These are phyloP conservation scores for Osmerus mordax DNA, from an alignment of 2,113 vertebrate species.

Conservation along the genomic window DNA sequence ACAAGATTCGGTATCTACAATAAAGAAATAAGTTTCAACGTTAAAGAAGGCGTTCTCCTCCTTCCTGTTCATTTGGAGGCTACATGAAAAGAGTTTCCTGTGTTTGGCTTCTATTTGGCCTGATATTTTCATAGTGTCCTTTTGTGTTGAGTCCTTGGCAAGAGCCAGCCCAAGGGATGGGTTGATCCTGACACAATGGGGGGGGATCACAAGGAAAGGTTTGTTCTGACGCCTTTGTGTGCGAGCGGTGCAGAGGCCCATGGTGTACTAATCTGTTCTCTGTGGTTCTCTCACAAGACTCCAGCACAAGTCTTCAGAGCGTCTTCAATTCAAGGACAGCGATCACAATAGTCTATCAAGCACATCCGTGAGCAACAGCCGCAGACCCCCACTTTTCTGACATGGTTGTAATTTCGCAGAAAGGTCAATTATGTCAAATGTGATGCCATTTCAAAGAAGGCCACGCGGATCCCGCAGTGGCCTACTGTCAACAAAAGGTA, in stretches of 20 bases:
- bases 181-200: constrained; percentile 56
- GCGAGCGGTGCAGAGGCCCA: constrained; percentile 48
- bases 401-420: constrained; percentile 29
- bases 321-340: constrained; percentile 46
- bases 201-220: constrained; percentile 56
- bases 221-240: constrained; percentile 62
- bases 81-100: constrained; percentile 5
- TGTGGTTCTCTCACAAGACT: constrained; percentile 64
- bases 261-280: constrained; percentile 69
- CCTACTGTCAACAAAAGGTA: too few species aligned
- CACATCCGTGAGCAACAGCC: constrained; percentile 24
- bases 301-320: constrained; percentile 58
- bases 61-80: not conserved
- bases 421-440: constrained; percentile 47
- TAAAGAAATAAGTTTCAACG: too few species aligned
- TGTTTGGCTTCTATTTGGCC: constrained; percentile 36
- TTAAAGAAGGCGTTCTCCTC: not conserved
- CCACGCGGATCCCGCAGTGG: not conserved
- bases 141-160: constrained; percentile 47
- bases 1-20: too few species aligned
- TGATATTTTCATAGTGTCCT: constrained; percentile 47
- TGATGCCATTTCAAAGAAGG: not conserved
- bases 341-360: constrained; percentile 19
- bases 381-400: constrained; percentile 37
- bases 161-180: constrained; percentile 48